Conservation (phyloP, 2,888 invertebrate species). For the Eudasyphora cyanicolor region DNA sequence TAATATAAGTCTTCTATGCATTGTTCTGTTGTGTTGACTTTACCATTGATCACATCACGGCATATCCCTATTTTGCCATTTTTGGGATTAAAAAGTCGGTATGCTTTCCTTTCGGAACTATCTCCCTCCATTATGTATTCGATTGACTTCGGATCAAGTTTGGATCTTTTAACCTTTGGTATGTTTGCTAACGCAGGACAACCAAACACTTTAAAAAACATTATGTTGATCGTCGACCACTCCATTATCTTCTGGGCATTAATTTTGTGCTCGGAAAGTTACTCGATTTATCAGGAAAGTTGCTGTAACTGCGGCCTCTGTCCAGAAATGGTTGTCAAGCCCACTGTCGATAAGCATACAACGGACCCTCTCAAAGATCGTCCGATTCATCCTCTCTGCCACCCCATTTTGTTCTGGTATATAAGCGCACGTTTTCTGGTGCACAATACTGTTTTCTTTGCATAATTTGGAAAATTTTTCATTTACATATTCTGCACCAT, state of each 20-base stretch:
- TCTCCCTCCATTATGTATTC: conserved; percentile 60
- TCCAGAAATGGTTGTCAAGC: too few relatives aligned
- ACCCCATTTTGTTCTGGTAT: too few relatives aligned
- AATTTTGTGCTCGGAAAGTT: conserved; percentile 39
- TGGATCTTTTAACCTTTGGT: conserved; percentile 54
- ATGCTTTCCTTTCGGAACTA: conserved; percentile 50
- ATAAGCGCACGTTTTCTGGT: too few relatives aligned
- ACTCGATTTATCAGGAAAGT: conserved; percentile 55
- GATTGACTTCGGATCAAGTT: conserved; percentile 52
- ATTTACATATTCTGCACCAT: too few relatives aligned
- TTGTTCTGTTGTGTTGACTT: background rate
- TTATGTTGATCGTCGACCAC: conserved; percentile 37
- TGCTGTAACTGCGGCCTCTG: conserved; percentile 17
- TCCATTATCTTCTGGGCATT: conserved; percentile 58
- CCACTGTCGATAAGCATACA: too few relatives aligned
- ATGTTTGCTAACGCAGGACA: conserved; percentile 55
- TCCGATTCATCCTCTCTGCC: background rate
- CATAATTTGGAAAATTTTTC: background rate
- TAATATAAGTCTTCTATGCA: too few relatives aligned
- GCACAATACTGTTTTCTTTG: background rate
- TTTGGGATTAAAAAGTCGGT: too few relatives aligned
- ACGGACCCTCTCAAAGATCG: background rate
- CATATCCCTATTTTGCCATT: background rate
- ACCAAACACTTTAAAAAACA: conserved; percentile 52
- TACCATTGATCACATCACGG: background rate